Evolutionary conservation across 2,888 invertebrate species (phyloP).

Genomic region (Ennomos fuscantarius): DNA sequence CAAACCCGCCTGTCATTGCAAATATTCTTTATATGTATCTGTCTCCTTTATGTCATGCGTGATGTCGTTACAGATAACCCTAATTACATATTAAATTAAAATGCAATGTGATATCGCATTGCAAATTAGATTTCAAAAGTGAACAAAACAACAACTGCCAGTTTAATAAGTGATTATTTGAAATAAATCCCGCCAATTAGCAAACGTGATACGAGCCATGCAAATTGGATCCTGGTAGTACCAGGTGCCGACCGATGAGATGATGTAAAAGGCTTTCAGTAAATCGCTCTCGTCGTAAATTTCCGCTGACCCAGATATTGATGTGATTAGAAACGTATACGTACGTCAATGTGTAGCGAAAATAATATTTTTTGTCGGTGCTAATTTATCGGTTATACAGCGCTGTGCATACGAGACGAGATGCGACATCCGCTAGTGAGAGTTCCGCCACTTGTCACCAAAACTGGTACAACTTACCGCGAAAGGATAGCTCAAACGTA

Average conservation of each 20-base stretch:
- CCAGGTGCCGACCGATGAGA: slow-evolving; percentile 64
- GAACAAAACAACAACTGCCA: slow-evolving; percentile 40
- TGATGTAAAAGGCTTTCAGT: slow-evolving; percentile 83
- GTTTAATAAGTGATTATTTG: slow-evolving; percentile 51
- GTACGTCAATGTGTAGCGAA: slow-evolving; percentile 68
- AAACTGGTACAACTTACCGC: slow-evolving; percentile 77
- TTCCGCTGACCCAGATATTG: slow-evolving; percentile 82
- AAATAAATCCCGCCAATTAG: slow-evolving; percentile 69
- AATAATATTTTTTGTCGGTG: slow-evolving; percentile 79
- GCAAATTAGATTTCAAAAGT: slow-evolving; percentile 59
- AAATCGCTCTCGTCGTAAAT: slow-evolving; percentile 72
- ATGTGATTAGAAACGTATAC: slow-evolving; percentile 79
- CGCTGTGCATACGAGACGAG: slow-evolving; percentile 71
- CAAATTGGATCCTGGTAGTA: slow-evolving; percentile 79
- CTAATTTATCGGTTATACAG: slow-evolving; percentile 77
- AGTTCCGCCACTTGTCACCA: slow-evolving; percentile 80
- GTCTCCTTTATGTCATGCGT: slow-evolving; percentile 67
- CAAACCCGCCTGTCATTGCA: slow-evolving; percentile 73
- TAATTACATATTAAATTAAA: slow-evolving; percentile 69
- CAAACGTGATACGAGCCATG: slow-evolving; percentile 55
- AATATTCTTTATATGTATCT: slow-evolving; percentile 58
- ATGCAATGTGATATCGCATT: slow-evolving; percentile 66
- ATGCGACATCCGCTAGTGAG: slow-evolving; percentile 81
- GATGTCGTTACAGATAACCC: slow-evolving; percentile 66
- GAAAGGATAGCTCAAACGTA: slow-evolving; percentile 63